Evolutionary conservation across 2,888 invertebrate genomes (phyloP), one percentile per base, ranked within the genome.

Genomic region (Aporophyla lueneburgensis): DNA sequence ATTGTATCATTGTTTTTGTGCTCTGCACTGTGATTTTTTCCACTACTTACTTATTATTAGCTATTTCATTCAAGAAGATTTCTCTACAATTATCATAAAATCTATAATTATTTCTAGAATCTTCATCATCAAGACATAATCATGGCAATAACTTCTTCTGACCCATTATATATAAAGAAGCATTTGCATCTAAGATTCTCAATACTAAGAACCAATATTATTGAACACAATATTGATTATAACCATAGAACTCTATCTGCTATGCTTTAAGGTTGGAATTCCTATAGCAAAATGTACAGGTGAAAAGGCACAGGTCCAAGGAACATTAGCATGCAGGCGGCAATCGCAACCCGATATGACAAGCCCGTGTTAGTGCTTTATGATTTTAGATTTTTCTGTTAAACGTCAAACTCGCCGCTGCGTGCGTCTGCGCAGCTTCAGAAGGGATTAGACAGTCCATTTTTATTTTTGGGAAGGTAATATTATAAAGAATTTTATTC

Each of bases 331-430:
- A 96, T 96, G 92, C 96, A 95, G 90, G 90, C 86, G 91, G 94
- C 94, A 93, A 93, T 94, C 90, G 96, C 94, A 95, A 96, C 93
- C 94, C 93, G 96, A 96, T 96, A 94, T 94, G 95, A 96, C 95
- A 94, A 86, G 89, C 88, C 88, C 89, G 92, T 88, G 91, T 90
- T 86, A 89, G 94, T 95, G 94, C 91, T 96, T 96, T 96, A 96
- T 94, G 96, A 94, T 95, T 95, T 95, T 95, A 95, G 96, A 95
- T 95, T 95, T 95, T 94, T 95, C 95, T 95, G 96, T 95, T 93
- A 94, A 93, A 93, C 94, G 95, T 95, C 96, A 96, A 95, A 96
- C 95, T 92, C 91, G 93, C 96, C 96, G 95, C 95, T 92, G 93
- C 90, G 87, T 91, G 92, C 88, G 89, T 82, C 74, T 82, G 72